Evolutionary conservation across 2,888 invertebrate genomes (phyloP), one percentile per base, ranked within the genome.

Genomic region (Torymus tubicola): DNA sequence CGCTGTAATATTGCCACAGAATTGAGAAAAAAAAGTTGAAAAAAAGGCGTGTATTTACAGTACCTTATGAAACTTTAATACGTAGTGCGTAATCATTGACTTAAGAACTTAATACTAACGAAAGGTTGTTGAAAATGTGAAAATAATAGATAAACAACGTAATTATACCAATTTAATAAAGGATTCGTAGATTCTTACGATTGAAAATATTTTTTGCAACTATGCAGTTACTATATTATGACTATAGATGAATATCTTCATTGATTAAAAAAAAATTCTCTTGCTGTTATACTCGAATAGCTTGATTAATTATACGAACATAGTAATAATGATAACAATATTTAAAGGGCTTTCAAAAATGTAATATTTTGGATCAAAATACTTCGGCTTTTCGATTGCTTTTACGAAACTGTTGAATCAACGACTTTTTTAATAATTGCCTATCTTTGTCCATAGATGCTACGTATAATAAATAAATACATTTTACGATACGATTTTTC

Each of bases 1-100:
- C 68, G 78, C 80, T 81, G 31, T 31, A 69, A 82, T 77, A 78
- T 75, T 78, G 73, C 78, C 67, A 75, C 78, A 71, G 50, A 82
- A 71, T 78, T 71, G 68, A 78, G 60, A 69, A 18, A 55, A 79
- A 67, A 74, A 74, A n/a, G n/a, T n/a, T 24, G 2, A 3, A 31
- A 31, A 31, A 65, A 78, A 70, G 14, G 57, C 16, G 67, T 16
- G 69, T 72, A 67, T 63, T 55, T 70, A 67, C 42, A 74, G 57
- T 79, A 74, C 61, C 64, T 64, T 71, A 42, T 70, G 64, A 68
- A 71, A 73, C 61, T 76, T 76, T 70, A 72, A 68, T 60, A 68
- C 5, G 53, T 78, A 70, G 78, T 12, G 31, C 14, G 12, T 70
- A 70, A 70, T 53, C 13, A 16, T 73, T 42, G 18, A 74, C 18